Conservation (phyloP, 2,113 vertebrate species). For the Montifringilla adamsi region DNA sequence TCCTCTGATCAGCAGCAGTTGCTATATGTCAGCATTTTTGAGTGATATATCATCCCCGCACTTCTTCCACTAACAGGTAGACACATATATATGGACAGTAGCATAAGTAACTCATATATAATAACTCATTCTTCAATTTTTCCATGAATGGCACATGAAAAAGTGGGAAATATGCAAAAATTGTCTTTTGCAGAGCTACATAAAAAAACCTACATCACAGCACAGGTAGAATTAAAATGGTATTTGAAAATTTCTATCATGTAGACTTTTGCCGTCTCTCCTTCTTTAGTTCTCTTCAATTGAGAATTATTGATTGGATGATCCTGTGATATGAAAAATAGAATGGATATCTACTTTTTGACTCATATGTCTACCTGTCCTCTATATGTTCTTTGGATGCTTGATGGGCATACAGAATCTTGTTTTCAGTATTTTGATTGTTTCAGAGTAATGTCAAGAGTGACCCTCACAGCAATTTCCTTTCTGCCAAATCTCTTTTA, state of each 20-base stretch:
- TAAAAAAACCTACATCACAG: neutral
- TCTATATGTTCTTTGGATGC: neutral
- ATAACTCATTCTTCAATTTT: neutral
- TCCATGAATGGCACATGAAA: neutral
- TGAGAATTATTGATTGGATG: neutral
- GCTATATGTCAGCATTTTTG: neutral
- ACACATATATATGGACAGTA: neutral
- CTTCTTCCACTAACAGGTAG: neutral
- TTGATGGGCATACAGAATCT: neutral
- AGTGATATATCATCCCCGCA: neutral
- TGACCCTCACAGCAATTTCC: neutral
- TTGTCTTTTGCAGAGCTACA: neutral
- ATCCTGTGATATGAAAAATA: neutral
- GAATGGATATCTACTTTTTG: neutral
- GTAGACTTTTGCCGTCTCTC: neutral
- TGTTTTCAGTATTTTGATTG: slow-evolving; percentile 15
- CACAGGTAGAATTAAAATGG: neutral
- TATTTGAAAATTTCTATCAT: neutral
- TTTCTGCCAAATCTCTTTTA: slow-evolving; percentile 12
- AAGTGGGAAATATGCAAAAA: neutral
- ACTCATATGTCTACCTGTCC: neutral
- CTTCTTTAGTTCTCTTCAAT: neutral
- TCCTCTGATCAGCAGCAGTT: neutral
- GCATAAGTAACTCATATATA: neutral
- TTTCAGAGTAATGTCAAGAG: neutral